Base-by-base conservation (phyloP, 2,113 vertebrate species). In the Calypte anna region DNA sequence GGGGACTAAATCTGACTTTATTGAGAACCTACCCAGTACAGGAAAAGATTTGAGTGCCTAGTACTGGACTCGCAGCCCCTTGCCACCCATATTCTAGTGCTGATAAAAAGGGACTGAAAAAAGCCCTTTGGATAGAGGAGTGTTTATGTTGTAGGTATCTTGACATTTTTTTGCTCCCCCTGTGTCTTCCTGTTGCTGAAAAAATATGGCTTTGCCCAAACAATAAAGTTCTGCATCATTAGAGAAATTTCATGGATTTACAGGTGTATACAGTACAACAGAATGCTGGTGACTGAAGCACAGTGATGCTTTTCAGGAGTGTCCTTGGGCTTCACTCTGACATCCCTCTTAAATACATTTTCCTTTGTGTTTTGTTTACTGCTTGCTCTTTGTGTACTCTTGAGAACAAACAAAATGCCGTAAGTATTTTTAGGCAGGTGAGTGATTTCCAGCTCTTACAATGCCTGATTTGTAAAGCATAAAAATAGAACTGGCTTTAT, bases 61-160 rank as follows among this genome's bases (percentile, higher is more conserved):
- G 4, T 36, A 10, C 12, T 54, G 36, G 24, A 30, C 19, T 54
- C 55, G n/a, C 21, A 64, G 19, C 1, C 10, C 15, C 17, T 70
- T 43, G 27, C 8, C 33, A 11, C 38, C 4, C 19, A 10, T 36
- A n/a, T 67, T 78, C 48, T 54, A 40, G 31, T 7, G 5, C 11
- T 7, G 40, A 40, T 40, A 40, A 40, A 40, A 40, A 30, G n/a
- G 36, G 14, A 33, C 6, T 0, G 0, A 48, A 25, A 76, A 75
- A 36, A 54, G 0, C 3, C 6, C 23, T 89, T 36, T 24, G 23
- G 9, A 4, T n/a, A 75, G 24, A 89, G 16, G 5, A 28, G 16
- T 40, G 16, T 8, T 87, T 74, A 12, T 40, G 3, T 59, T 6
- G 0, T 48, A 61, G 20, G 6, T 55, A 25, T 18, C 51, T 12